Conservation (phyloP, 2,797 vertebrate species). For the Oryzias dopingdopingensis region DNA sequence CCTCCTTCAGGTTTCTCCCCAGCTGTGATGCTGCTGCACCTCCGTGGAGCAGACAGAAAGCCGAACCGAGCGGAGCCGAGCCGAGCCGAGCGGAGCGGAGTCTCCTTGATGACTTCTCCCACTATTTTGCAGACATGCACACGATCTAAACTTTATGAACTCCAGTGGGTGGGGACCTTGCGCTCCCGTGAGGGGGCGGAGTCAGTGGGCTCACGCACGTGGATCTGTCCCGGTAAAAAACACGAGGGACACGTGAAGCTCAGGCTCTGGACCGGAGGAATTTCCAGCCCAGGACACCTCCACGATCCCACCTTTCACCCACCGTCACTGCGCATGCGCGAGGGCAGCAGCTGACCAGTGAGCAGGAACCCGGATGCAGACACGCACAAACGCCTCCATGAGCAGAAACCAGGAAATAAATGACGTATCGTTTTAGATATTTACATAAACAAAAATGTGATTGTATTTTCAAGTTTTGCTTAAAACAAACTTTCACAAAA, state of each 20-base stretch:
- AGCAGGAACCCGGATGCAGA: neutral
- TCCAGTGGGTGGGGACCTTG: slow-evolving; percentile 18
- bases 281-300: slow-evolving; percentile 24
- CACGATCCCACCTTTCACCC: neutral
- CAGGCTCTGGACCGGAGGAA: slow-evolving; percentile 19
- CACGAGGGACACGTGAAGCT: slow-evolving; percentile 48
- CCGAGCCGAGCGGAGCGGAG: neutral
- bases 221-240: slow-evolving; percentile 53
- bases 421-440: too few species aligned
- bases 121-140: slow-evolving; percentile 8
- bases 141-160: slow-evolving; percentile 27
- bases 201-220: slow-evolving; percentile 39
- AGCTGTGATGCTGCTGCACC: neutral
- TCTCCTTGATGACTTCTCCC: slow-evolving; percentile 15
- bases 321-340: slow-evolving; percentile 21
- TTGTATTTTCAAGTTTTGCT: too few species aligned
- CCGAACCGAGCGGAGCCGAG: too few species aligned
- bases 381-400: neutral
- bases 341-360: neutral
- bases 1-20: slow-evolving; percentile 1
- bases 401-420: too few species aligned
- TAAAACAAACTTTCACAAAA: too few species aligned
- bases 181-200: slow-evolving; percentile 33
- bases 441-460: too few species aligned
- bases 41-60: neutral